Conservation (phyloP, 1,140 invertebrate genomes). For the Calycopis cecrops region DNA sequence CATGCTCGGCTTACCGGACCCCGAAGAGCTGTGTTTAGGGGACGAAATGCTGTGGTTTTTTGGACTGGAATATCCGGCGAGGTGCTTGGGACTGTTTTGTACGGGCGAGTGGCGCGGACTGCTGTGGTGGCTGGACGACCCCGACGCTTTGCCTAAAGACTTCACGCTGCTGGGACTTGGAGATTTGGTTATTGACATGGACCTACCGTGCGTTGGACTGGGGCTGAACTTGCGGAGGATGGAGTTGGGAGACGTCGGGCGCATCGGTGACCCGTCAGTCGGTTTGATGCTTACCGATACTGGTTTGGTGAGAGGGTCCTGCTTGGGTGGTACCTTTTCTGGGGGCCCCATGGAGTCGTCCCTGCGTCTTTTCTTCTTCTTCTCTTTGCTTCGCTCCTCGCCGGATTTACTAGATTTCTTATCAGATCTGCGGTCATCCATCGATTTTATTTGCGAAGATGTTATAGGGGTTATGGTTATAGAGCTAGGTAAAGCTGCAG, state of each 20-base stretch:
- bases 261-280: constrained; percentile 78
- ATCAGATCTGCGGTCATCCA: constrained; percentile 79
- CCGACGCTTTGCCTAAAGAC: constrained; percentile 72
- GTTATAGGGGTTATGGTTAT: constrained; percentile 90
- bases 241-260: constrained; percentile 78
- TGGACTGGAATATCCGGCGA: constrained; percentile 79
- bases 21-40: constrained; percentile 83
- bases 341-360: constrained; percentile 91
- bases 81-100: constrained; percentile 85
- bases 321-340: constrained; percentile 84
- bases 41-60: constrained; percentile 82
- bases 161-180: constrained; percentile 76
- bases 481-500: constrained; percentile 81
- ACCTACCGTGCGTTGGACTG: constrained; percentile 80
- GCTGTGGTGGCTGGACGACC: constrained; percentile 77
- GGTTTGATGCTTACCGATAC: constrained; percentile 85
- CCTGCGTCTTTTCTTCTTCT: constrained; percentile 85
- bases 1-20: constrained; percentile 92
- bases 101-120: constrained; percentile 86
- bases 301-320: constrained; percentile 83
- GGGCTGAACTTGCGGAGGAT: constrained; percentile 81
- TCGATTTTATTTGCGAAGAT: constrained; percentile 73
- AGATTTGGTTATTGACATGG: constrained; percentile 74
- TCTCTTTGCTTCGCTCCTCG: constrained; percentile 82
- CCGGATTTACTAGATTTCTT: constrained; percentile 79